Evolutionary conservation across 2,797 vertebrate species (phyloP).

Genomic region (Labroides dimidiatus): DNA sequence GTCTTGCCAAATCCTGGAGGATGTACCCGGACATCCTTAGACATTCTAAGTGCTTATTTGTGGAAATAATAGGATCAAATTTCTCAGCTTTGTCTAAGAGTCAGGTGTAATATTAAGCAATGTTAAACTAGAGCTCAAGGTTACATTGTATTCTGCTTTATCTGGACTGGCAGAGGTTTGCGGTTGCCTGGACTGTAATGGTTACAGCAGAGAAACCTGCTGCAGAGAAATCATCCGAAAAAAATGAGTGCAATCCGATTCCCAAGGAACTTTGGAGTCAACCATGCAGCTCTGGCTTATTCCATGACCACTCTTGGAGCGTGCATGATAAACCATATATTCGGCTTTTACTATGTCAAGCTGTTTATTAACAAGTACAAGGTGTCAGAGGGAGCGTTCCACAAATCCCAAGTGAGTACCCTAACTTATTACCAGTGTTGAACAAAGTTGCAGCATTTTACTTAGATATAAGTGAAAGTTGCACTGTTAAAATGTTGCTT

Average conservation of each 20-base stretch:
- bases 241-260: slow-evolving; percentile 51
- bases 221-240: slow-evolving; percentile 9
- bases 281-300: slow-evolving; percentile 86
- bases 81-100: neutral
- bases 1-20: too few species aligned
- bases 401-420: slow-evolving; percentile 88
- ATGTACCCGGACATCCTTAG: too few species aligned
- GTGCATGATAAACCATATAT: slow-evolving; percentile 92
- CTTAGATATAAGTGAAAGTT: too few species aligned
- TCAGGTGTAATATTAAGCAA: neutral
- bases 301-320: slow-evolving; percentile 91
- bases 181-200: slow-evolving; percentile 13
- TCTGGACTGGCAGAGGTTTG: too few species aligned
- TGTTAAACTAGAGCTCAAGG: slow-evolving; percentile 9
- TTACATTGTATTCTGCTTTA: neutral
- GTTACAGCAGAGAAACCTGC: slow-evolving; percentile 26
- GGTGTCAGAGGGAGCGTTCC: slow-evolving; percentile 90
- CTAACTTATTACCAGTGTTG: neutral
- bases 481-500: too few species aligned
- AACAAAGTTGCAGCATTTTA: too few species aligned
- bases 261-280: slow-evolving; percentile 65
- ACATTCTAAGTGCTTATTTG: too few species aligned
- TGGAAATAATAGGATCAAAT: neutral
- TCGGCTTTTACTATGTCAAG: slow-evolving; percentile 95
- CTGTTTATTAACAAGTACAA: slow-evolving; percentile 90